phyloP scores from a whole-genome alignment of 2,888 invertebrate species.

The Macrophya alboannulata region DNA sequence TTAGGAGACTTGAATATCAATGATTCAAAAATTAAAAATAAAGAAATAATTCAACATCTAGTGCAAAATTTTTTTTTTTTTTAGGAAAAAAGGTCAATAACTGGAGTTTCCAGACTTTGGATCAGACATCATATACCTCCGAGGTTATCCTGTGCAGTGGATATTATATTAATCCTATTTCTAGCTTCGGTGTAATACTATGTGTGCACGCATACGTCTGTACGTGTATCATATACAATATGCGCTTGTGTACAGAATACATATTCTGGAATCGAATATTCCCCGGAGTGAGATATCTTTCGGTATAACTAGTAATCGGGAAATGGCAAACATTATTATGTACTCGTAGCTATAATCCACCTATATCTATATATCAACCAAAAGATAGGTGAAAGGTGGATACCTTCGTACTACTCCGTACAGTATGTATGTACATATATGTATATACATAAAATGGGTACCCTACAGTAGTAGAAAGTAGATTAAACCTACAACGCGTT shows the following conservation, averaged over 20 bases:
- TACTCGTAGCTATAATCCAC: background rate
- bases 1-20: too few species aligned
- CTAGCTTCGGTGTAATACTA: background rate
- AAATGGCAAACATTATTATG: background rate
- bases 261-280: constrained; percentile 12
- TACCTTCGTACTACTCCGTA: background rate
- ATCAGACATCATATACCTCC: background rate
- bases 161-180: constrained; percentile 20
- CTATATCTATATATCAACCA: background rate
- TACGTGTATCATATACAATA: too few species aligned
- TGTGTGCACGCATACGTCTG: background rate
- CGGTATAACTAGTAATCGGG: constrained; percentile 10
- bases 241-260: background rate
- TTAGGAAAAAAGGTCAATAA: background rate
- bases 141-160: background rate
- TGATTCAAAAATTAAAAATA: too few species aligned
- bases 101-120: background rate
- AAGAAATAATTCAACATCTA: background rate
- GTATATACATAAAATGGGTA: background rate
- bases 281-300: constrained; percentile 28
- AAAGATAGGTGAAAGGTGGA: background rate
- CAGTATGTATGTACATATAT: background rate
- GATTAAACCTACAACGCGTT: constrained; percentile 11
- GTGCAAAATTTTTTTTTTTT: background rate
- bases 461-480: background rate